A percentile compares a stretch with the other conserved stretches of the same genome.
These are phyloP conservation scores for Caenorhabditis tropicalis DNA, from an alignment of 1,140 invertebrate species.

Conservation along the genomic window DNA sequence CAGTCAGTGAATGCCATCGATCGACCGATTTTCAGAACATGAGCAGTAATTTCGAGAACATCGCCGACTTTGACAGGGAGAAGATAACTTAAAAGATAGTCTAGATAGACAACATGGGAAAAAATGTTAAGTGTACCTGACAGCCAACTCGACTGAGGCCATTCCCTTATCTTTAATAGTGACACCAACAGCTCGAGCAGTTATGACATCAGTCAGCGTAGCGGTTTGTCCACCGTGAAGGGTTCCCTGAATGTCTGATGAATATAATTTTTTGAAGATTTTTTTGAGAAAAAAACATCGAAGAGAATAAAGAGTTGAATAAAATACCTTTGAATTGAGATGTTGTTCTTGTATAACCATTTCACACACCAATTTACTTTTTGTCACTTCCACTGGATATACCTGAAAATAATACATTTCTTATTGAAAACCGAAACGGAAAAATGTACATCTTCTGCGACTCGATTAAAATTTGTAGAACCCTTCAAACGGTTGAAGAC, in stretches of 20 bases:
- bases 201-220: slow-evolving; percentile 83
- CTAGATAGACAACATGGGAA: no score
- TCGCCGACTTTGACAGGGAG: slow-evolving; percentile 81
- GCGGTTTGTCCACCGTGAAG: slow-evolving; percentile 73
- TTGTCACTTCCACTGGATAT: slow-evolving; percentile 50
- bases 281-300: no score
- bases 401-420: slow-evolving; percentile 41
- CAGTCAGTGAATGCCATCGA: slow-evolving; percentile 79
- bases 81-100: slow-evolving; percentile 74
- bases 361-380: slow-evolving; percentile 76
- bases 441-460: slow-evolving; percentile 49
- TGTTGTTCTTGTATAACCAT: slow-evolving; percentile 82
- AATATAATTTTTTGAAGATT: neutral
- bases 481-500: slow-evolving; percentile 1
- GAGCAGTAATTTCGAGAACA: slow-evolving; percentile 81
- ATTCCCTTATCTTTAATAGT: slow-evolving; percentile 77
- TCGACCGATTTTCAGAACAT: slow-evolving; percentile 80
- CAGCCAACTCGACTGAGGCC: slow-evolving; percentile 80
- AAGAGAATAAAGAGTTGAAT: no score
- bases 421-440: neutral
- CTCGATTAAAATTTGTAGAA: slow-evolving; percentile 56
- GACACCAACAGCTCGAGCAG: slow-evolving; percentile 79
- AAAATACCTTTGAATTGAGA: slow-evolving; percentile 80
- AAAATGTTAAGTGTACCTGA: no score
- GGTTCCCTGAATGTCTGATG: neutral